phyloP scores from a whole-genome alignment of 2,113 vertebrate species.

The Hippocampus comes region DNA sequence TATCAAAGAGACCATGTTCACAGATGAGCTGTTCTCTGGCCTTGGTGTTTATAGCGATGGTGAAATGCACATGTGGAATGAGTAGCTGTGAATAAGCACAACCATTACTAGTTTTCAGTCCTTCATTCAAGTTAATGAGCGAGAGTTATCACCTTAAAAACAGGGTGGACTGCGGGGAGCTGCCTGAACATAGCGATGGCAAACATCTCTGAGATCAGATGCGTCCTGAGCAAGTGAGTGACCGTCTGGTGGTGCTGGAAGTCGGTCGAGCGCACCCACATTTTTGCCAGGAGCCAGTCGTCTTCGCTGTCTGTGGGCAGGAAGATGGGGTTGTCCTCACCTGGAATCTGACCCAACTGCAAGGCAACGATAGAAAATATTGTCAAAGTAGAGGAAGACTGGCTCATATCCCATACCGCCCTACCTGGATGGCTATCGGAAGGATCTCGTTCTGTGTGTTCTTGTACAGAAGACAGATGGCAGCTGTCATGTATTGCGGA shows the following conservation, averaged over 20 bases:
- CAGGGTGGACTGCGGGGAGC: constrained; percentile 88
- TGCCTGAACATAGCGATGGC: constrained; percentile 90
- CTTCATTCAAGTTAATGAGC: not conserved
- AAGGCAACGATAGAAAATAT: not conserved
- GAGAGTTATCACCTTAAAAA: constrained; percentile 81
- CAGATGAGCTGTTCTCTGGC: constrained; percentile 96
- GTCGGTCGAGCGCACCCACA: constrained; percentile 93
- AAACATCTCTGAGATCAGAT: constrained; percentile 91
- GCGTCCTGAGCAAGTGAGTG: constrained; percentile 88
- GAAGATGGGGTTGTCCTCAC: constrained; percentile 87
- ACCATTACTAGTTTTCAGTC: not conserved
- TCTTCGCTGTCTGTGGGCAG: constrained; percentile 84
- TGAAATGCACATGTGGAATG: constrained; percentile 87
- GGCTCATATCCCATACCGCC: not conserved
- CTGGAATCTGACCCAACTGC: constrained; percentile 85
- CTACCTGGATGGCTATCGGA: constrained; percentile 96
- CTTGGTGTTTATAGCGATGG: constrained; percentile 98
- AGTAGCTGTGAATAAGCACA: constrained; percentile 76
- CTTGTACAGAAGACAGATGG: constrained; percentile 91
- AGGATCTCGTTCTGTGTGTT: constrained; percentile 85
- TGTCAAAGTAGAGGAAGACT: not conserved
- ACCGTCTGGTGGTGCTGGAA: constrained; percentile 94
- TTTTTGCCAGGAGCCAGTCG: constrained; percentile 96
- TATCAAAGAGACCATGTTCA: constrained; percentile 94
- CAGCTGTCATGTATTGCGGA: constrained; percentile 86